Base-by-base conservation (phyloP, 2,888 invertebrate genomes). In the Zeuzera pyrina region DNA sequence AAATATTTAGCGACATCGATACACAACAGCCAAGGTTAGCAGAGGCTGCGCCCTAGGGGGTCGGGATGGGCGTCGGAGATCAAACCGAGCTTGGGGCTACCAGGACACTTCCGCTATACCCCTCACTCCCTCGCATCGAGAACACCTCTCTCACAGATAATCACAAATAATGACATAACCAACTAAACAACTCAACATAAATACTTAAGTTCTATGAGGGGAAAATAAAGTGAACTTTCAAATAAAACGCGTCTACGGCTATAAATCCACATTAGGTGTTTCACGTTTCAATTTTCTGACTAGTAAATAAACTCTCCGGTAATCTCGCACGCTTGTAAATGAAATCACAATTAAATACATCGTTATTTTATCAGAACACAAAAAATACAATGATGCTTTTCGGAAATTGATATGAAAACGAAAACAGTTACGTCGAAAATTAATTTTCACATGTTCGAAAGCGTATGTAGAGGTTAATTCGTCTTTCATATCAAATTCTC, bases 71-170 rank as follows among this genome's bases (percentile, higher is more conserved):
- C 68, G 65, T 65, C 67, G 69, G 71, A 69, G 67, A 67, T 70
- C 72, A 65, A 69, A 72, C 77, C 74, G 76, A 76, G 72, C 64
- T 70, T 53, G 76, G 79, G 76, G 72, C 73, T 73, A 69, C 74
- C 73, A 68, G 60, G 74, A 77, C 78, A 79, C 77, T 73, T 74
- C 76, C 76, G 77, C 79, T 76, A 74, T 78, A 79, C 81, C 81
- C 81, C 81, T 76, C 79, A 78, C 81, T 81, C 81, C 77, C 81
- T 78, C 77, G 74, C 73, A 81, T 79, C 81, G 81, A 81, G 81
- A 79, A 83, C 81, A 83, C 81, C 81, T 81, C 81, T 79, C 81
- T 81, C 81, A 81, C 81, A 79, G 68, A 77, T 78, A 71, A 74
- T 76, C 68, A 78, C 71, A 83, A 78, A 76, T 74, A 71, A 76